phyloP scores from a whole-genome alignment of 2,888 invertebrate genomes.

The Pyrochroa serraticornis region DNA sequence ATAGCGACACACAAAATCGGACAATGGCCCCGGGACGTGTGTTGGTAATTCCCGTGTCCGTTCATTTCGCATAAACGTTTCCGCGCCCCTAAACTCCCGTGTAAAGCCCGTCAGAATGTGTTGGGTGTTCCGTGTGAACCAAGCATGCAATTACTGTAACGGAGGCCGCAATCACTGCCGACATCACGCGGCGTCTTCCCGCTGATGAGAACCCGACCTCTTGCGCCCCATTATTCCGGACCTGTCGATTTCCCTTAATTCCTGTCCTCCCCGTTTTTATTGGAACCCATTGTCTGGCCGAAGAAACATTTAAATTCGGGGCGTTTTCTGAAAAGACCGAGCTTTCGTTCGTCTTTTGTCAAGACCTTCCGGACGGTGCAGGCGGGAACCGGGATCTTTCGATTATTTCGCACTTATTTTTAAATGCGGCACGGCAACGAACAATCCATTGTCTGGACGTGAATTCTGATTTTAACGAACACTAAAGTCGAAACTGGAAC shows the following conservation, averaged over 20 bases:
- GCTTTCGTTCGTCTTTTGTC: constrained; percentile 31
- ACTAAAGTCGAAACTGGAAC: constrained; percentile 1
- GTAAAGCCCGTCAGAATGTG: constrained; percentile 44
- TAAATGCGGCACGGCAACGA: constrained; percentile 11
- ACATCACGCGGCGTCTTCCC: constrained; percentile 42
- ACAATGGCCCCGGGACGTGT: constrained; percentile 28
- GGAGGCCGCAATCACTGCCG: constrained; percentile 52
- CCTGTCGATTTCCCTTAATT: constrained; percentile 48
- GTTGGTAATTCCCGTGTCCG: constrained; percentile 26
- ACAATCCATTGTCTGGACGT: constrained; percentile 1
- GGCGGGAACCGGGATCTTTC: constrained; percentile 1
- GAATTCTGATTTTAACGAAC: constrained; percentile 15
- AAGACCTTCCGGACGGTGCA: background rate
- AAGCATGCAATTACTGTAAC: constrained; percentile 57
- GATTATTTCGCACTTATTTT: constrained; percentile 31
- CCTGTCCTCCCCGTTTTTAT: constrained; percentile 46
- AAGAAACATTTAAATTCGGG: constrained; percentile 47
- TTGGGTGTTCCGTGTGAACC: constrained; percentile 53
- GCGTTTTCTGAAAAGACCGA: constrained; percentile 36
- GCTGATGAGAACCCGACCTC: constrained; percentile 52
- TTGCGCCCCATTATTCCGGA: constrained; percentile 29
- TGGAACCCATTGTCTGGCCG: constrained; percentile 47
- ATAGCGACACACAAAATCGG: constrained; percentile 5
- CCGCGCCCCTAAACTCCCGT: constrained; percentile 51
- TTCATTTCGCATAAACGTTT: constrained; percentile 34